Base-by-base conservation (phyloP, 2,113 vertebrate species). In the Brachypodius melanocephalos region DNA sequence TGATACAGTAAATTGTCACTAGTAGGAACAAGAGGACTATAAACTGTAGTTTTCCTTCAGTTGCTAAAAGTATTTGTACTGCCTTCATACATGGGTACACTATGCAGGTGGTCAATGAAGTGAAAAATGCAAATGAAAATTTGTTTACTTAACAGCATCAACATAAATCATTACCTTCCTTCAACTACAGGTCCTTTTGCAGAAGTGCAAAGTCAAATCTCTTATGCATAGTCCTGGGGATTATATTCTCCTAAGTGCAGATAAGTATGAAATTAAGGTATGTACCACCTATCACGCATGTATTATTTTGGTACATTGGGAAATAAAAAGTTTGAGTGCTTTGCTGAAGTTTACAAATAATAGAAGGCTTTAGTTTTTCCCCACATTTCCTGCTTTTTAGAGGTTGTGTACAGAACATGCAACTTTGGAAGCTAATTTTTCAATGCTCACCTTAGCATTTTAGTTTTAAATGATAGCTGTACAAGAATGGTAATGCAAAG, bases 241-340 rank as follows among this genome's bases (percentile, higher is more conserved):
- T 96, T 98, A 99, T 65, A 99, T 99, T 96, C 98, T 99, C 80
- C 97, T 99, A 80, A 99, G 99, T 92, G 99, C 99, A 81, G 99
- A 99, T 97, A 99, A 99, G 95, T 99, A 99, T 96, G 99, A 99
- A 97, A 99, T 99, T 90, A 99, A 99, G 99, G 99, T 99, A 98
- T 31, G 96, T 93, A 48, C 38, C 8, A 2, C 74, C 3, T 69
- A 48, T 69, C 40, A 20, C 31, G 10, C 17, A 18, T 40, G 1
- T 8, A 81, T 77, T 8, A 31, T 62, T 77, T 74, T 3, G 9
- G 10, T 89, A 31, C n/a, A 40, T 5, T 65, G 25, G 24, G 17
- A 91, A 93, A 63, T 36, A 59, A 62, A 93, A 88, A 78, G 29
- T 28, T 78, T 24, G 12, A 67, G 22, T 61, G 25, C 32, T 68